Percentiles rank a stretch among this genome's conserved stretches.
Evolutionary conservation across 2,888 invertebrate species (phyloP).

Genomic region (Vanessa cardui): DNA sequence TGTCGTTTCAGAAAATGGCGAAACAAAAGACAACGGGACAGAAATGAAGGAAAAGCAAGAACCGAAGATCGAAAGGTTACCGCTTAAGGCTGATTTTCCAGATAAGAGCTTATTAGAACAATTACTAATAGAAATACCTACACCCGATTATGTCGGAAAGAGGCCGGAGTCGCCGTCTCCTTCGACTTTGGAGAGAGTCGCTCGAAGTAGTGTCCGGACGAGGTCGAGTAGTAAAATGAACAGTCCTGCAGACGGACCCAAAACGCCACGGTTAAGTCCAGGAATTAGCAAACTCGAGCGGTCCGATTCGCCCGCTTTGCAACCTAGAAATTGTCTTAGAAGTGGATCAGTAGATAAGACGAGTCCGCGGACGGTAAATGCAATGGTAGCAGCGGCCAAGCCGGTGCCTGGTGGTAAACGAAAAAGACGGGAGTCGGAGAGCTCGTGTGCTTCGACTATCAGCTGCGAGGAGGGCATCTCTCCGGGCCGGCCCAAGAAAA

Average conservation of each 20-base stretch:
- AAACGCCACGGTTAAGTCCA: slow-evolving; percentile 75
- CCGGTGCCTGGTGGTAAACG: slow-evolving; percentile 81
- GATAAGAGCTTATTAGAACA: slow-evolving; percentile 88
- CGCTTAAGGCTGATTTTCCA: slow-evolving; percentile 75
- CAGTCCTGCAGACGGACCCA: slow-evolving; percentile 84
- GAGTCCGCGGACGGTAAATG: slow-evolving; percentile 54
- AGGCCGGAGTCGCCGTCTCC: slow-evolving; percentile 75
- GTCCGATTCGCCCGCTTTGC: slow-evolving; percentile 67
- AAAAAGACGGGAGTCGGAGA: slow-evolving; percentile 91
- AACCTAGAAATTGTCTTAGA: slow-evolving; percentile 59
- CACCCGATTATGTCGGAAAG: slow-evolving; percentile 80
- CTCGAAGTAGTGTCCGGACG: slow-evolving; percentile 83
- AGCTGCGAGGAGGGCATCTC: slow-evolving; percentile 82
- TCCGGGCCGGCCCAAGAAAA: slow-evolving; percentile 68
- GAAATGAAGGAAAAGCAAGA: slow-evolving; percentile 49
- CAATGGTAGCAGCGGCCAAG: slow-evolving; percentile 46
- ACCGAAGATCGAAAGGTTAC: slow-evolving; percentile 63
- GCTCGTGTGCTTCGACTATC: slow-evolving; percentile 85
- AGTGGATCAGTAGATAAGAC: slow-evolving; percentile 69
- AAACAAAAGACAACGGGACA: slow-evolving; percentile 47
- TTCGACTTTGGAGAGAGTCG: slow-evolving; percentile 71
- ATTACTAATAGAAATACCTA: slow-evolving; percentile 92
- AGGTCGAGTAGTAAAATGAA: slow-evolving; percentile 86
- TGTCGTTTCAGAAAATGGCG: slow-evolving; percentile 59
- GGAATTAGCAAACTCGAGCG: slow-evolving; percentile 57